These are phyloP conservation scores for Melanogrammus aeglefinus DNA, from an alignment of 2,797 vertebrate genomes.

Conservation along the genomic window DNA sequence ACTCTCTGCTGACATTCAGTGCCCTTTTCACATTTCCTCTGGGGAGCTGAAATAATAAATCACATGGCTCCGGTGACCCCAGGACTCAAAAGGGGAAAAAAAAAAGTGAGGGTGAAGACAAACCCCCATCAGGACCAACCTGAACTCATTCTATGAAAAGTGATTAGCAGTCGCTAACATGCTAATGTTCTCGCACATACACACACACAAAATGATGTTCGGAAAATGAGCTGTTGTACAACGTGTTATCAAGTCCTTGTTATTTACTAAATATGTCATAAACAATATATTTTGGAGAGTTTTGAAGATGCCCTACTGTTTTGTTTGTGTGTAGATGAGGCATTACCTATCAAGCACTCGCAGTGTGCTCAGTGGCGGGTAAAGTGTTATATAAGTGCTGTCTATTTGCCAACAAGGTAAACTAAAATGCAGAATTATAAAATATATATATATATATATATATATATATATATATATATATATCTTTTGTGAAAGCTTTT, in stretches of 20 bases:
- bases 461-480: not conserved
- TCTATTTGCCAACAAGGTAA: not conserved
- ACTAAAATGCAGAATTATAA: not conserved
- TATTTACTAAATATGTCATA: no score
- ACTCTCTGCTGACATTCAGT: constrained; percentile 69
- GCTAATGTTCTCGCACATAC: constrained; percentile 4
- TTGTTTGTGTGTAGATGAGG: no score
- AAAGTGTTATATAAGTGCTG: not conserved
- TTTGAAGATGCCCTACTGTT: not conserved
- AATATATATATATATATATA: not conserved
- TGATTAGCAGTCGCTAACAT: constrained; percentile 38
- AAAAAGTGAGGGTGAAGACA: constrained; percentile 36
- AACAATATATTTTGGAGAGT: no score
- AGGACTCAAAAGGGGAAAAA: constrained; percentile 18
- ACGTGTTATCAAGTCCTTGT: no score
- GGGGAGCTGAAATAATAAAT: constrained; percentile 71
- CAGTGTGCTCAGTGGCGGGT: not conserved
- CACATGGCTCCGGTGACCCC: constrained; percentile 58
- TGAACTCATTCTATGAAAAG: constrained; percentile 62
- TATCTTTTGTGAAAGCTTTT: not conserved
- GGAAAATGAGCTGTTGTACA: no score
- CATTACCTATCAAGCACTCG: not conserved
- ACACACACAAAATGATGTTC: not conserved
- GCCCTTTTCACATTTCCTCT: constrained; percentile 74
- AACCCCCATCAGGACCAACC: constrained; percentile 34